Evolutionary conservation across 2,888 invertebrate species (phyloP), one percentile per base, ranked within the genome.

Genomic region (Agrenia bidenticulata): DNA sequence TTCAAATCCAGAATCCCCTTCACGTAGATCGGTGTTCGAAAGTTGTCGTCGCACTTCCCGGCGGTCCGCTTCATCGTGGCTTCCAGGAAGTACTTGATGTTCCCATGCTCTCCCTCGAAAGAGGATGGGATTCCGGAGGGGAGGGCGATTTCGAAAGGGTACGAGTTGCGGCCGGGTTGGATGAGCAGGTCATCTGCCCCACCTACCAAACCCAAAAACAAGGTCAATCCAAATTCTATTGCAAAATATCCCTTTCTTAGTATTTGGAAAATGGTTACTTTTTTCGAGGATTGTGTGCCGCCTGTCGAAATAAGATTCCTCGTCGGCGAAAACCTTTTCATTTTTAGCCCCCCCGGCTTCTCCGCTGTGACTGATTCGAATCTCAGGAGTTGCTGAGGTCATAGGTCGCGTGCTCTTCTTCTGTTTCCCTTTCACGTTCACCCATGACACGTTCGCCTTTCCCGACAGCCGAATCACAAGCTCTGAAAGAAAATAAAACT

Each of bases 241-340:
- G 15, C 41, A 13, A 13, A 39, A 39, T 13, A 13, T 39, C 11
- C 15, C 11, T 15, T 13, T 15, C 15, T 39, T 39, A 21, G 19
- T n/a, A 5, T 49, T 49, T 49, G 7, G 17, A n/a, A n/a, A n/a
- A 49, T n/a, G n/a, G n/a, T 27, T 63, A 66, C 69, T 62, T 66
- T 69, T 64, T 51, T 66, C 69, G 24, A 69, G 26, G n/a, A 69
- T 57, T n/a, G 53, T 64, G 5, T 63, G 27, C 27, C 66, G 57
- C n/a, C 66, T 56, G 58, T 69, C 69, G 58, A 64, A 69, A 26
- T 69, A 69, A 13, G 69, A 45, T 50, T 69, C 69, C 51, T 69
- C 64, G n/a, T 69, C 66, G n/a, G 50, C 27, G 41, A 64, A 61
- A 11, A 60, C 26, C 50, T 69, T 69, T 39, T 62, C 53, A 27